Percentiles rank a stretch among this genome's conserved stretches.
phyloP scores from a whole-genome alignment of 2,888 invertebrate species.

The Trichogramma evanescens region DNA sequence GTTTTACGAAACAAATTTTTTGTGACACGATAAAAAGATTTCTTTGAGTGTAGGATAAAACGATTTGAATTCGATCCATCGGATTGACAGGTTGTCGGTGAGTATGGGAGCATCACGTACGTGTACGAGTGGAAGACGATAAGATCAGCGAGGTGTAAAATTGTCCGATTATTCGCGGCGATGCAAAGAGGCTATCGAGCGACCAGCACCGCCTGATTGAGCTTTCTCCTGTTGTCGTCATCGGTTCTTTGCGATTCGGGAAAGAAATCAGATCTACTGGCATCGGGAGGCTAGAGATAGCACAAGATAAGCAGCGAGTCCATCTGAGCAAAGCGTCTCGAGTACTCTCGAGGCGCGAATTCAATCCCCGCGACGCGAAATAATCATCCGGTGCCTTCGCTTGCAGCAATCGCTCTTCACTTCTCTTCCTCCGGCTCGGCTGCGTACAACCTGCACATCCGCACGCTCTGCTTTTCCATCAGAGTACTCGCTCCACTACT shows the following conservation, averaged over 20 bases:
- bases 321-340: slow-evolving; percentile 33
- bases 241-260: not conserved
- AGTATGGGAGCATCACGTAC: slow-evolving; percentile 14
- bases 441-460: slow-evolving; percentile 21
- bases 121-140: slow-evolving; percentile 30
- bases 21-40: too few relatives aligned
- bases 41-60: too few relatives aligned
- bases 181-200: slow-evolving; percentile 32
- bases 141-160: slow-evolving; percentile 37
- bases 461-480: slow-evolving; percentile 13
- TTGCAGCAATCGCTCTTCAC: slow-evolving; percentile 35
- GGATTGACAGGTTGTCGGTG: not conserved
- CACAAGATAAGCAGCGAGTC: slow-evolving; percentile 25
- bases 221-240: slow-evolving; percentile 24
- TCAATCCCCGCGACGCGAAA: slow-evolving; percentile 41
- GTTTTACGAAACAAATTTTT: too few relatives aligned
- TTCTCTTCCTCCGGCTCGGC: slow-evolving; percentile 29
- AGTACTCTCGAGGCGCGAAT: slow-evolving; percentile 42
- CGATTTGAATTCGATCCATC: too few relatives aligned
- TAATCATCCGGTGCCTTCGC: slow-evolving; percentile 43
- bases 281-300: not conserved
- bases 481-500: slow-evolving; percentile 28
- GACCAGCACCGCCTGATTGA: not conserved
- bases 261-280: too few relatives aligned
- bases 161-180: slow-evolving; percentile 42